Evolutionary conservation across 37 sponge, comb jelly and placozoan species (phyloP), one percentile per base, ranked within the genome.

Genomic region (Haliclona indistincta): DNA sequence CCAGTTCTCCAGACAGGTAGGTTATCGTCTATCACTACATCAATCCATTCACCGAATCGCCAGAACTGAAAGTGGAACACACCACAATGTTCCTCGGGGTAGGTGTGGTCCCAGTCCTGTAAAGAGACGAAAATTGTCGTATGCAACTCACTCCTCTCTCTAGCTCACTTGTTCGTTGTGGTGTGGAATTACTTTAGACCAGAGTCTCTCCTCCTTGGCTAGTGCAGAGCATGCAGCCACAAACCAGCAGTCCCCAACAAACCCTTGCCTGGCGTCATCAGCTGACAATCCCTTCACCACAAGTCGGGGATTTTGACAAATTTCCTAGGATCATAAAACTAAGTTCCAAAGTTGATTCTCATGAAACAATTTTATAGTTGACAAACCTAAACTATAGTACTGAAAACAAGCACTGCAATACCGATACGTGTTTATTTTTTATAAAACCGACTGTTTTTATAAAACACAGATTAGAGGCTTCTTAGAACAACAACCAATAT

Each of bases 191-290:
- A 88, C 92, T 47, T 84, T 81, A 52, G 87, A 71, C 85, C 84
- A 86, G 20, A 82, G 63, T 54, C 71, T 84, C 54, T 68, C 68
- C 64, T 91, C 85, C 62, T 42, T 32, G 32, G 87, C 80, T 3
- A 94, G 81, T 22, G 81, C 64, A n/a, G 95, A 67, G 65, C 92
- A 91, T 20, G 97, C 94, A 41, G 91, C 91, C 25, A 90, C 89
- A 78, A 97, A 97, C 97, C 97, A 97, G 82, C 97, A 97, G 82
- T 97, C 93, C 22, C 94, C 94, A 10, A 97, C 84, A 6, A 26
- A 10, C 1, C 97, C 97, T 63, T 93, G 94, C 43, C 81, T 84
- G 63, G 93, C 53, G 63, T 97, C 94, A 51, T 67, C 88, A 11
- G 85, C 71, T 36, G 52, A 51, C 51, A 91, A 47, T 35, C 91